Conservation (phyloP, 2,888 invertebrate genomes). For the Trissoscelio sp. region DNA sequence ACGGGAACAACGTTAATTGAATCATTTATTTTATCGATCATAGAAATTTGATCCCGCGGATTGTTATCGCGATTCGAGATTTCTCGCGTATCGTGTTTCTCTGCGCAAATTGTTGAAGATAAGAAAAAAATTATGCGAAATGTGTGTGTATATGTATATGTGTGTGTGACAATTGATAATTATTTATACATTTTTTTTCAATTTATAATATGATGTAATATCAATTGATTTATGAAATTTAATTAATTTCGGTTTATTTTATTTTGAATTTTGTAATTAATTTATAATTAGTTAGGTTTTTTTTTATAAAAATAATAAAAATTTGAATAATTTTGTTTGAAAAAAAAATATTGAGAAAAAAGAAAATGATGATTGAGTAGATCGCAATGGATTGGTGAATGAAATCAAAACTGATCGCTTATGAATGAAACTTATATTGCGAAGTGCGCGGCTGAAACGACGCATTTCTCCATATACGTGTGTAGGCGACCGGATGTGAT, state of each 20-base stretch:
- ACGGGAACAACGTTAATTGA: slow-evolving; percentile 52
- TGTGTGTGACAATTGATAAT: slow-evolving; percentile 18
- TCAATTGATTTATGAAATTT: too few relatives aligned
- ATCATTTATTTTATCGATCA: slow-evolving; percentile 54
- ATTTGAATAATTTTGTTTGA: neutral
- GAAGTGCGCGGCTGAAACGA: slow-evolving; percentile 38
- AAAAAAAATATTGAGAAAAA: neutral
- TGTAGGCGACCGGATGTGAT: slow-evolving; percentile 81
- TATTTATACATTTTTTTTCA: too few relatives aligned
- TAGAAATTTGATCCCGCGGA: slow-evolving; percentile 47
- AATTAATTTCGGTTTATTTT: too few relatives aligned
- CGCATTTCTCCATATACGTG: slow-evolving; percentile 65
- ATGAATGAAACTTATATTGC: slow-evolving; percentile 76
- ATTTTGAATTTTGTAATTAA: too few relatives aligned
- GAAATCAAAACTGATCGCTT: slow-evolving; percentile 79
- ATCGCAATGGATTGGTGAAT: slow-evolving; percentile 74
- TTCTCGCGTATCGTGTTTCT: slow-evolving; percentile 32
- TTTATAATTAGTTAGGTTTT: too few relatives aligned
- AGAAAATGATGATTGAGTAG: neutral
- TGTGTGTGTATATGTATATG: too few relatives aligned
- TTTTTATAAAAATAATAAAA: too few relatives aligned
- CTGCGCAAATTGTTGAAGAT: neutral
- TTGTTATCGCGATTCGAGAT: slow-evolving; percentile 29
- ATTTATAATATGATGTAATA: too few relatives aligned
- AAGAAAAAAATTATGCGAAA: slow-evolving; percentile 4